Evolutionary conservation across 2,797 vertebrate species (phyloP).

Genomic region (Lepus townsendii): DNA sequence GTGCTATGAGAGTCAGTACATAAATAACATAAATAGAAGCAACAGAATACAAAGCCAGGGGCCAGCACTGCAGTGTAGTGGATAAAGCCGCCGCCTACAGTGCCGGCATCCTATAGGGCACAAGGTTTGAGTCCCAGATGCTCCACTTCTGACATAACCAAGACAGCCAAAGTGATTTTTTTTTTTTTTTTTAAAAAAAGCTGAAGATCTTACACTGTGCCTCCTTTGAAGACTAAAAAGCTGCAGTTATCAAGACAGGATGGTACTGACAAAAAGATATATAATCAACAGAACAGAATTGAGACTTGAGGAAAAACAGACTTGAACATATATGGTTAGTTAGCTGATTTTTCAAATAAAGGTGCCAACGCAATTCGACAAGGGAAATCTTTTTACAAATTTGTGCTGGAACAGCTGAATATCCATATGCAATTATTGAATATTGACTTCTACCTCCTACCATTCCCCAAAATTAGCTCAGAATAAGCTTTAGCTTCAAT

Average conservation of each 20-base stretch:
- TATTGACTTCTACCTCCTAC: not conserved
- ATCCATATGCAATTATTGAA: not conserved
- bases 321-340: not conserved
- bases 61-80: no score
- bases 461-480: constrained; percentile 7
- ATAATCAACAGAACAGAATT: not conserved
- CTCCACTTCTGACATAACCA: not conserved
- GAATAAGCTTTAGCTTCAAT: not conserved
- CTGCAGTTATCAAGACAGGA: not conserved
- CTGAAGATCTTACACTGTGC: not conserved
- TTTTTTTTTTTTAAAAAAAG: not conserved
- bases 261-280: not conserved
- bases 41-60: no score
- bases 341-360: constrained; percentile 13
- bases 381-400: not conserved
- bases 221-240: constrained; percentile 31
- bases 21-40: not conserved
- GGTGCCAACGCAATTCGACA: not conserved
- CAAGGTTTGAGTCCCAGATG: no score
- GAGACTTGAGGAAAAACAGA: not conserved
- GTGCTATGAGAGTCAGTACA: not conserved
- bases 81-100: no score
- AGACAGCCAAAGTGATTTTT: not conserved
- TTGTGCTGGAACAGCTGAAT: not conserved
- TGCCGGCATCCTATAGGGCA: no score